Conservation (phyloP, 2,888 invertebrate genomes). For the Dolomedes plantarius region DNA sequence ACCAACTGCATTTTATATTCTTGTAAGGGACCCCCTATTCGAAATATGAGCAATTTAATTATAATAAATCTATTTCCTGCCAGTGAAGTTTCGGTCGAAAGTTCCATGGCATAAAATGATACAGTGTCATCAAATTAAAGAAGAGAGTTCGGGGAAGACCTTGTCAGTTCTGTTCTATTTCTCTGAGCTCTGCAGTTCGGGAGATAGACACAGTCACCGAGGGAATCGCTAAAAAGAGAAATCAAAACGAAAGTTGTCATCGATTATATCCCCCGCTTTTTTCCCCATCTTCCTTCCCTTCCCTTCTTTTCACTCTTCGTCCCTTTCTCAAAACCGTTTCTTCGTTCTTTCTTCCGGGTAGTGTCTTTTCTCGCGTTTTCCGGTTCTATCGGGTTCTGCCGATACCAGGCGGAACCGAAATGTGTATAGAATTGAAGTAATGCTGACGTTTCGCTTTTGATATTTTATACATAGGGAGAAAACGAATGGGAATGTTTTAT, state of each 20-base stretch:
- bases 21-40: too few species aligned
- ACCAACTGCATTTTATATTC: too few species aligned
- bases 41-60: too few species aligned
- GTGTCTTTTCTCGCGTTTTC: slow-evolving; percentile 50
- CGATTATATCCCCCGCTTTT: slow-evolving; percentile 46
- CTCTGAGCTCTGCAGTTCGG: not conserved
- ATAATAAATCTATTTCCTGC: too few species aligned
- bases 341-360: slow-evolving; percentile 35
- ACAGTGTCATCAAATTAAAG: slow-evolving; percentile 14
- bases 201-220: slow-evolving; percentile 39
- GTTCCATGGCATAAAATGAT: not conserved
- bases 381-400: slow-evolving; percentile 56
- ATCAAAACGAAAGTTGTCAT: slow-evolving; percentile 64
- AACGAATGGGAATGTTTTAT: slow-evolving; percentile 18
- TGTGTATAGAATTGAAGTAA: slow-evolving; percentile 58
- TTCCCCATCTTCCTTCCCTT: slow-evolving; percentile 12
- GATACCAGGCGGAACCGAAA: slow-evolving; percentile 52
- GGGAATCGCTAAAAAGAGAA: slow-evolving; percentile 53
- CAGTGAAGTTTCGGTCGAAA: too few species aligned
- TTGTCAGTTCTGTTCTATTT: slow-evolving; percentile 35
- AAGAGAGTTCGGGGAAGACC: slow-evolving; percentile 26
- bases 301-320: slow-evolving; percentile 37
- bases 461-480: not conserved
- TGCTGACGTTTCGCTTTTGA: slow-evolving; percentile 49
- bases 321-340: slow-evolving; percentile 19